Base-by-base conservation (phyloP, 2,888 invertebrate genomes). In the Stenichneumon culpator region DNA sequence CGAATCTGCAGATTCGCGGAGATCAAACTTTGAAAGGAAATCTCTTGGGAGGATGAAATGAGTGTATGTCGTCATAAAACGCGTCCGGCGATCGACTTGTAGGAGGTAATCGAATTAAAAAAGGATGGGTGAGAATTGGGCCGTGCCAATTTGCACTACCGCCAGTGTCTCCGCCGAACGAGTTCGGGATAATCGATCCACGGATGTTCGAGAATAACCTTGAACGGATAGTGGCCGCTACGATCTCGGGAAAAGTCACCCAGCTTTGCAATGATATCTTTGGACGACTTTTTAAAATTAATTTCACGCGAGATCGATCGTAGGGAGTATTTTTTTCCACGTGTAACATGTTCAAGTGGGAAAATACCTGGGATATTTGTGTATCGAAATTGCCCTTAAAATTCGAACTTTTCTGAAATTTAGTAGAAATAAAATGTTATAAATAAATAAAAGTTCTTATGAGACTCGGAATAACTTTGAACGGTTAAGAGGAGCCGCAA, bases 141-240 rank as follows among this genome's bases (percentile, higher is more conserved):
- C 57, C 72, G 52, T 72, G 80, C 57, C 47, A 32, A 25, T 67
- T 52, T 16, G 2, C 25, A 25, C 22, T 14, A 14, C 4, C 54
- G 54, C 22, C 11, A 57, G 57, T 50, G 36, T 52, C 39, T 16
- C 54, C 19, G 74, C 11, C 77, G 60, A 77, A 77, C 75, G 77
- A 78, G 78, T 74, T 82, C 69, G 81, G 78, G 81, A 84, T 84
- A 78, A 84, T 84, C 78, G 84, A 82, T 84, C 77, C 73, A 78
- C 63, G 81, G 78, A 82, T 82, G 82, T 81, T 84, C 77, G 39
- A 73, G 77, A 78, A 78, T 81, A 78, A 81, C 68, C 81, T 81
- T 82, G 81, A 77, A 36, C 39, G 73, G 28, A 57, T 63, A 36
- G 28, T 39, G 16, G 47, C 44, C 14, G 11, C 32, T 36, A 50